These are phyloP conservation scores for Antrozous pallidus DNA, from an alignment of 2,797 vertebrate species.

Conservation along the genomic window DNA sequence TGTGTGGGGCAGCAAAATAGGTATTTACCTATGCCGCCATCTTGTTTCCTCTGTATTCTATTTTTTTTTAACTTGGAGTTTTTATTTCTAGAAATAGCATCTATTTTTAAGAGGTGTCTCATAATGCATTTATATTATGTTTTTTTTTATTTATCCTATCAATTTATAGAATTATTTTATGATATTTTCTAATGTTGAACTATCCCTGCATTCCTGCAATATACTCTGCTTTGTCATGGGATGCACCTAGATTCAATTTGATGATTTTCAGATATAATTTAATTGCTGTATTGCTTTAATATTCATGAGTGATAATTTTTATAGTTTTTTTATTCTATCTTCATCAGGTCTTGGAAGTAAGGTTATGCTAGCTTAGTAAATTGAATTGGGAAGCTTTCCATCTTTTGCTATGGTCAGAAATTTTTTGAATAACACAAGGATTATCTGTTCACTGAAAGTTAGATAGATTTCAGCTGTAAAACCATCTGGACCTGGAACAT, in stretches of 20 bases:
- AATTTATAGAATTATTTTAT: neutral
- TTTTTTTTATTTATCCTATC: slow-evolving; percentile 17
- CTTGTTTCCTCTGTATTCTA: too few species aligned
- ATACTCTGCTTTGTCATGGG: neutral
- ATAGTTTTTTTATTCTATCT: neutral
- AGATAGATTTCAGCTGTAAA: slow-evolving; percentile 77
- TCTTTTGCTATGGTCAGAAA: slow-evolving; percentile 77
- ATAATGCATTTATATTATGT: neutral
- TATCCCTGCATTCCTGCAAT: slow-evolving; percentile 69
- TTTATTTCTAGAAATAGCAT: slow-evolving; percentile 4
- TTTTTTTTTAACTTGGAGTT: neutral
- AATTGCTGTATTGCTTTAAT: neutral
- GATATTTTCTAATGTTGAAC: slow-evolving; percentile 54
- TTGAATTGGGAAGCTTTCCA: slow-evolving; percentile 74
- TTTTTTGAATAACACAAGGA: slow-evolving; percentile 75
- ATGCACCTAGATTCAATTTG: slow-evolving; percentile 44
- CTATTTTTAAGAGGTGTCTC: neutral
- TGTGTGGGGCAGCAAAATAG: too few species aligned
- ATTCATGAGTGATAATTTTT: slow-evolving; percentile 27
- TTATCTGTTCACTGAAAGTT: slow-evolving; percentile 74
- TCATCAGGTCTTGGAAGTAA: slow-evolving; percentile 58
- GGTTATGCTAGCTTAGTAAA: slow-evolving; percentile 72
- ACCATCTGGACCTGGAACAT: slow-evolving; percentile 77
- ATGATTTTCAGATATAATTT: neutral
- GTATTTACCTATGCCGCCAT: too few species aligned